A percentile compares a stretch with the other conserved stretches of the same genome.
These are phyloP conservation scores for Drosophila pseudotalamancana DNA, from an alignment of 2,888 invertebrate species.

Conservation along the genomic window DNA sequence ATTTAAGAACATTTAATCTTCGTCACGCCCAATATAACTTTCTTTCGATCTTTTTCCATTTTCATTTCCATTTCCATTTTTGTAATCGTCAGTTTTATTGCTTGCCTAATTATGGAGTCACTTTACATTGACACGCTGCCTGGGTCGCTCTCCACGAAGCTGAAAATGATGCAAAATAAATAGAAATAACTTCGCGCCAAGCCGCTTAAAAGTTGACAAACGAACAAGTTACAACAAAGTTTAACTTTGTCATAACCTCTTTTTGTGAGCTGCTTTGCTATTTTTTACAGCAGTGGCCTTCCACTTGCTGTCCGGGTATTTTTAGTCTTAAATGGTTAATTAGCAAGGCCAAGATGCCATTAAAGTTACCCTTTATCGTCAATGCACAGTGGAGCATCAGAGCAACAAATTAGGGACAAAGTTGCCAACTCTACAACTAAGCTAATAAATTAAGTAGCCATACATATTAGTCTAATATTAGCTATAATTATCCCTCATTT, in stretches of 20 bases:
- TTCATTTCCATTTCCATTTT: slow-evolving; percentile 14
- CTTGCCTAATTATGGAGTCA: slow-evolving; percentile 75
- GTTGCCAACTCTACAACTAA: too few relatives aligned
- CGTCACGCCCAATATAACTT: neutral
- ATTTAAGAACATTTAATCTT: neutral
- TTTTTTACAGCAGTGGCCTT: slow-evolving; percentile 11
- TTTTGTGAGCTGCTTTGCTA: slow-evolving; percentile 46
- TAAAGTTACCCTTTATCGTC: slow-evolving; percentile 7
- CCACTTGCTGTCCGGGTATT: slow-evolving; percentile 9
- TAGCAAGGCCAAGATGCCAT: slow-evolving; percentile 46
- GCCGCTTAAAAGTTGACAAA: slow-evolving; percentile 79
- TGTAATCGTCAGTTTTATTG: slow-evolving; percentile 63
- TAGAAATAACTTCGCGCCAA: slow-evolving; percentile 72
- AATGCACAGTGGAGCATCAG: neutral
- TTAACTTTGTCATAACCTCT: slow-evolving; percentile 72
- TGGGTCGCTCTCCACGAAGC: slow-evolving; percentile 39
- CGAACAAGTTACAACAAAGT: slow-evolving; percentile 66
- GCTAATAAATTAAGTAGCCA: neutral
- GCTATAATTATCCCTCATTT: neutral
- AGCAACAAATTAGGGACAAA: neutral
- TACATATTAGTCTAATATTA: neutral
- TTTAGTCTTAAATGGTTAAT: slow-evolving; percentile 59
- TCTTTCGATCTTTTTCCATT: slow-evolving; percentile 1
- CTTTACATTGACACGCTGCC: slow-evolving; percentile 70
- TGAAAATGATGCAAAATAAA: slow-evolving; percentile 77